Evolutionary conservation across 1,140 invertebrate species (phyloP), one percentile per base, ranked within the genome.

Genomic region (Trachymyrmex cornetzi): DNA sequence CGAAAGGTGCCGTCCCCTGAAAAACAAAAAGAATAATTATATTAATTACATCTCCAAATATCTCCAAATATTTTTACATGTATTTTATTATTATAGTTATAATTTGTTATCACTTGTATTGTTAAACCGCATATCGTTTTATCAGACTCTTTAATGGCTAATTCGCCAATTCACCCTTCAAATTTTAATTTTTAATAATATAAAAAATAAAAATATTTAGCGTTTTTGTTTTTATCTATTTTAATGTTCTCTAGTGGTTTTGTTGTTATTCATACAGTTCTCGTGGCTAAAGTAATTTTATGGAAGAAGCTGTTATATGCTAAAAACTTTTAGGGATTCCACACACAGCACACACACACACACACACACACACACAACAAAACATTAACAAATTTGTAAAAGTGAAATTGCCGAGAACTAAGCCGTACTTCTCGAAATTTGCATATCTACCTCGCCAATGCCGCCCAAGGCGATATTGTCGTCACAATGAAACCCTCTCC

Each of bases 381-480:
- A 57, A 34, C 63, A 57, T 89, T 77, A 84, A 74, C 38, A 64
- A 88, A 91, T 91, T 86, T 87, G 67, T 91, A 71, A 66, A 77
- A 86, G 87, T 74, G 82, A 89, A 90, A 91, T 75, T 77, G 82
- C 77, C 34, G 88, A 85, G 85, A 72, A 34, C 77, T 44, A 84
- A 90, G 81, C 75, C 81, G 90, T 91, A 82, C 85, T 86, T 66
- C 59, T 85, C 84, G 89, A 92, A 91, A 92, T 91, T 93, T 92
- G 89, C 87, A 91, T 92, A 89, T 88, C 90, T 88, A 88, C 91
- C 87, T 94, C 93, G 92, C 91, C 92, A 92, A 94, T 90, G 93
- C 90, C 86, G 94, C 94, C 91, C 89, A 93, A 92, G 93, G 94
- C 94, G 92, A 94, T 93, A 94, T 95, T 92, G 92, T 94, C 92